Conservation (phyloP, 2,113 vertebrate genomes). For the Amphilophus citrinellus region DNA sequence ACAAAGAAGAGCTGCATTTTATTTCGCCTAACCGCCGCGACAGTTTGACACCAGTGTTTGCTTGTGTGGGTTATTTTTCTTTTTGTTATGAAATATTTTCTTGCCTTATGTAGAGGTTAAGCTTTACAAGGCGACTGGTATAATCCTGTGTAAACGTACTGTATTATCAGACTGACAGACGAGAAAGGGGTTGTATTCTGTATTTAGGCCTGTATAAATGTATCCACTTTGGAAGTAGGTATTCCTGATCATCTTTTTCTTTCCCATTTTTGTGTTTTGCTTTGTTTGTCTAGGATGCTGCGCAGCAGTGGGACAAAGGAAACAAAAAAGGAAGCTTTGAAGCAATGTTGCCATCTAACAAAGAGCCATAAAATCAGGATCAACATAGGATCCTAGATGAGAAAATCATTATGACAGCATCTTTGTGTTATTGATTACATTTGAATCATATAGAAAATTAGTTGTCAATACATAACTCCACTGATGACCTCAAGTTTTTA, state of each 20-base stretch:
- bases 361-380: conserved; percentile 71
- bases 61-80: not conserved
- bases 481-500: not conserved
- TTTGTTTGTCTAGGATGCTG: conserved; percentile 68
- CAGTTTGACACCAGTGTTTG: conserved; percentile 19
- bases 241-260: not conserved
- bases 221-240: not conserved
- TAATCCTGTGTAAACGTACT: not conserved
- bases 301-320: conserved; percentile 70
- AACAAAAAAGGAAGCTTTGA: conserved; percentile 44
- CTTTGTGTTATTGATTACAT: not conserved
- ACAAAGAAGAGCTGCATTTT: conserved; percentile 44
- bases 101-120: not conserved
- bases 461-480: not conserved
- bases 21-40: conserved; percentile 11
- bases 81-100: not conserved
- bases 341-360: conserved; percentile 67
- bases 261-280: not conserved
- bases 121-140: not conserved
- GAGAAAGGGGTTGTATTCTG: not conserved
- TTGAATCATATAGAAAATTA: not conserved
- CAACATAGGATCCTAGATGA: conserved; percentile 26
- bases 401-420: not conserved
- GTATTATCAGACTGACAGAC: not conserved
- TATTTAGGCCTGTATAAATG: not conserved